Percentiles rank a stretch among this genome's conserved stretches.
Evolutionary conservation across 2,797 vertebrate genomes (phyloP).

Genomic region (Ctenopoma multispine): DNA sequence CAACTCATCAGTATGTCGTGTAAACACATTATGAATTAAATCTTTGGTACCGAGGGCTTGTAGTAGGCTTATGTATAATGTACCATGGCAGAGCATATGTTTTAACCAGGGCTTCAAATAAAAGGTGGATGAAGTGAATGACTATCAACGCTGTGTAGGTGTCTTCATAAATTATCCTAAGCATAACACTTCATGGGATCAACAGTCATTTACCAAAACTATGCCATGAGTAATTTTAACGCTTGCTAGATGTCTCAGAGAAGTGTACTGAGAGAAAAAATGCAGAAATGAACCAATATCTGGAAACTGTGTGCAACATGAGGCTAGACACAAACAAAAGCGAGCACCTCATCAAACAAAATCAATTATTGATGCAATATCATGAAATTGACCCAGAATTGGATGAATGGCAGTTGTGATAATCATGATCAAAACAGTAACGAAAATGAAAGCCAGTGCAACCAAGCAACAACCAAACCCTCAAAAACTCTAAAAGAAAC

Average conservation of each 20-base stretch:
- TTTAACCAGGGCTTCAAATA: constrained; percentile 82
- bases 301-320: constrained; percentile 57
- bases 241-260: constrained; percentile 62
- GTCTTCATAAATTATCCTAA: constrained; percentile 84
- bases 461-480: constrained; percentile 55
- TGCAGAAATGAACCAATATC: constrained; percentile 54
- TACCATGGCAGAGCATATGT: constrained; percentile 78
- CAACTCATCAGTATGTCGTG: constrained; percentile 74
- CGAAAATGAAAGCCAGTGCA: constrained; percentile 64
- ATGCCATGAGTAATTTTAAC: constrained; percentile 75
- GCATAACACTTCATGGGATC: constrained; percentile 79
- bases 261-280: constrained; percentile 44
- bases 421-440: constrained; percentile 73
- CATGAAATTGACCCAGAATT: constrained; percentile 76
- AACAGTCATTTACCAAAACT: constrained; percentile 81
- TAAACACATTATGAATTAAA: constrained; percentile 79
- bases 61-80: constrained; percentile 82
- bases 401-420: constrained; percentile 72
- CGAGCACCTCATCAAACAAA: constrained; percentile 67
- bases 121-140: constrained; percentile 83
- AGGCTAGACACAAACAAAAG: constrained; percentile 68
- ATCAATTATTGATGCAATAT: constrained; percentile 79
- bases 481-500: constrained; percentile 29
- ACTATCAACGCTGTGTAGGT: constrained; percentile 83
- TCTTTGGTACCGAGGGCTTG: constrained; percentile 76